Conservation (phyloP, 2,113 vertebrate species). For the Machaerirhynchus nigripectus region DNA sequence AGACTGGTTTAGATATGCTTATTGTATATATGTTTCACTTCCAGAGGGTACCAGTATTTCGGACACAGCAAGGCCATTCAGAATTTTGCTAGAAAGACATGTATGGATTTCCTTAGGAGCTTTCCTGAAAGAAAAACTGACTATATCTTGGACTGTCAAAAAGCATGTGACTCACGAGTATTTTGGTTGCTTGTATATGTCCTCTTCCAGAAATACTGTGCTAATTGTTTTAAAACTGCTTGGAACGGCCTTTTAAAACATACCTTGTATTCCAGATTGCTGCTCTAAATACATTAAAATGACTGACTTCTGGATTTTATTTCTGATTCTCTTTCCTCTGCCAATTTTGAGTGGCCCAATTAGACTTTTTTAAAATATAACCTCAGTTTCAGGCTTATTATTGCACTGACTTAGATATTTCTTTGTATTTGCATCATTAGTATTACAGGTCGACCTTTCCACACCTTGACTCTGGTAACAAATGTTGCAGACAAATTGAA, state of each 20-base stretch:
- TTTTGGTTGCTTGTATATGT: background rate
- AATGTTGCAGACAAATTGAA: background rate
- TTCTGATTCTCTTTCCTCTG: background rate
- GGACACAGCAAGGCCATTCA: background rate
- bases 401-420: background rate
- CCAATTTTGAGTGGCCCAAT: background rate
- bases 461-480: background rate
- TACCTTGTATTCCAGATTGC: background rate
- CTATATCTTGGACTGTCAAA: background rate
- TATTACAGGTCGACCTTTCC: background rate
- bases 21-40: background rate
- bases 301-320: background rate
- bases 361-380: background rate
- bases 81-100: background rate
- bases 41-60: background rate
- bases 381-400: background rate
- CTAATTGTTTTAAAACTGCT: background rate
- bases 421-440: background rate
- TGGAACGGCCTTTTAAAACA: background rate
- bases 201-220: background rate
- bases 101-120: background rate
- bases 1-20: background rate
- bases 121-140: background rate
- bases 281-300: background rate
- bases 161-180: fast-evolving